Evolutionary conservation across 1,140 invertebrate species (phyloP).

Genomic region (Glomeris maerens): DNA sequence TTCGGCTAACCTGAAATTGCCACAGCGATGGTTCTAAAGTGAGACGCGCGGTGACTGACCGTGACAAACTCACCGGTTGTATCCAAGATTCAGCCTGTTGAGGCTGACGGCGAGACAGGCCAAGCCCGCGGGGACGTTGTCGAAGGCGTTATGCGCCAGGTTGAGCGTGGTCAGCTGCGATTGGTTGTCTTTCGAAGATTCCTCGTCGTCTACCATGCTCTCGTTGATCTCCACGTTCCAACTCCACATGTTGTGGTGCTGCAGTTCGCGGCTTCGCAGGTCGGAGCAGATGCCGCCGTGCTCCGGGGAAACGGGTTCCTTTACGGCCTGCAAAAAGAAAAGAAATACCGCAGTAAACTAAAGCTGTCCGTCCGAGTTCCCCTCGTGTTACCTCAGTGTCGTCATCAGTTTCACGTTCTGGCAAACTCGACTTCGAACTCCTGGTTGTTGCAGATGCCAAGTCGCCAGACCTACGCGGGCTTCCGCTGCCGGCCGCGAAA

Average conservation of each 20-base stretch:
- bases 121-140: conserved; percentile 65
- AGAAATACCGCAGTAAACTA: too few species aligned
- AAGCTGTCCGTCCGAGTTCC: conserved; percentile 1
- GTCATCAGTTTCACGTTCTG: background rate
- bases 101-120: conserved; percentile 75
- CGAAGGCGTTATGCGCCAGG: conserved; percentile 80
- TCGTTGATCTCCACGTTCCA: conserved; percentile 25
- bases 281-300: conserved; percentile 15
- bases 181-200: conserved; percentile 15
- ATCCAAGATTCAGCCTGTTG: conserved; percentile 73
- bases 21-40: background rate
- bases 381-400: background rate
- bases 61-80: conserved; percentile 45
- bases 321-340: conserved; percentile 12
- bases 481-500: too few species aligned
- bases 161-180: conserved; percentile 60
- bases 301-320: conserved; percentile 8
- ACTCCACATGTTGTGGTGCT: conserved; percentile 46
- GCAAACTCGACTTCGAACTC: conserved; percentile 13
- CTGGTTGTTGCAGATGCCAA: conserved; percentile 13
- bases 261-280: conserved; percentile 32
- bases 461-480: too few species aligned
- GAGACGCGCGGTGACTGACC: background rate
- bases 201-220: conserved; percentile 31
- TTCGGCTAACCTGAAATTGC: conserved; percentile 22